Conservation (phyloP, 2,113 vertebrate genomes). For the Toxostoma redivivum region DNA sequence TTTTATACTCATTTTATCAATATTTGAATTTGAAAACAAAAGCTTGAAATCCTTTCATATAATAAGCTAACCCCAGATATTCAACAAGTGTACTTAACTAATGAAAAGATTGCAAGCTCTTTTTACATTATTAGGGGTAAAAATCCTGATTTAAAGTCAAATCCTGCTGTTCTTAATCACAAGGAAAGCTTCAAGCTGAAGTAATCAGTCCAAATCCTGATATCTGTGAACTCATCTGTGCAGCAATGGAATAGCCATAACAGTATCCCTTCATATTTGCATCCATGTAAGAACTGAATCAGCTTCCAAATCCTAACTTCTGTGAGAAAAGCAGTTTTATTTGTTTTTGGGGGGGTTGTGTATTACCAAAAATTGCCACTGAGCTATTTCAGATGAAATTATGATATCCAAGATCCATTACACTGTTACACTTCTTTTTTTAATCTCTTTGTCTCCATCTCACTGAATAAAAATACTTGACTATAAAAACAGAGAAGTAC, state of each 20-base stretch:
- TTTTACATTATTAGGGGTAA: not conserved
- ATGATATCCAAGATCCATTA: not conserved
- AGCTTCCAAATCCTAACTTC: not conserved
- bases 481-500: not conserved
- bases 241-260: not conserved
- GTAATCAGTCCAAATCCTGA: not conserved
- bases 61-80: not conserved
- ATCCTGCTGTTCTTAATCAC: not conserved
- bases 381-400: not conserved
- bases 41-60: not conserved
- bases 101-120: not conserved
- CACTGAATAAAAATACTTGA: constrained; percentile 14
- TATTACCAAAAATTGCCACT: not conserved
- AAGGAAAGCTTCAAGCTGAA: not conserved
- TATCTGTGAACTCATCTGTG: not conserved
- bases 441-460: not conserved
- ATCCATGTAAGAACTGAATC: not conserved
- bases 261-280: not conserved
- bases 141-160: not conserved
- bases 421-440: not conserved
- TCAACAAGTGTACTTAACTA: not conserved
- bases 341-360: not conserved
- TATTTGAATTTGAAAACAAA: not conserved
- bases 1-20: not conserved
- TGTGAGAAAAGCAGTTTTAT: not conserved